These are phyloP conservation scores for Phocoena phocoena DNA, from an alignment of 2,113 vertebrate species.

Conservation along the genomic window DNA sequence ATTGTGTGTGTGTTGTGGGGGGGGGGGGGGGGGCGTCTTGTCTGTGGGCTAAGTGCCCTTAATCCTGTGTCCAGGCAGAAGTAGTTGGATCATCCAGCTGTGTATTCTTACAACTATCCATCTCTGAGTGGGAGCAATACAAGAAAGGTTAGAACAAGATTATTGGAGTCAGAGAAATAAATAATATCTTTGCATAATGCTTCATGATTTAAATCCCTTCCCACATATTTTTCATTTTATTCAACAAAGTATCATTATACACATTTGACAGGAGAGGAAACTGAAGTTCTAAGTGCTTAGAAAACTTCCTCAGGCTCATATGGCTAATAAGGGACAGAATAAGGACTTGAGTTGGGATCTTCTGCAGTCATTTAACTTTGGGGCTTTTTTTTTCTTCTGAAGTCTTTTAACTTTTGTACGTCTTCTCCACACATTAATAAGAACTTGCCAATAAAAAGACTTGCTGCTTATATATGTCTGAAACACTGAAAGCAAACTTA, in stretches of 20 bases:
- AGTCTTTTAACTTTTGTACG: not conserved
- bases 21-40: fast-evolving
- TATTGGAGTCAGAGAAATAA: not conserved
- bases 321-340: not conserved
- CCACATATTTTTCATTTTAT: not conserved
- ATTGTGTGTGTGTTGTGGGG: no score
- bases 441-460: not conserved
- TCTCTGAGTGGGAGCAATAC: not conserved
- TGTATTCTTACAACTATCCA: not conserved
- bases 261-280: not conserved
- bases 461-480: not conserved
- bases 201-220: not conserved
- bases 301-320: not conserved
- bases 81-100: not conserved
- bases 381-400: not conserved
- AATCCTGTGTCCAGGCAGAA: not conserved
- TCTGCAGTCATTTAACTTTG: not conserved
- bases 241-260: not conserved
- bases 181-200: not conserved
- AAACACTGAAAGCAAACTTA: not conserved
- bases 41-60: not conserved
- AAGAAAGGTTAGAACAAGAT: not conserved
- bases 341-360: not conserved
- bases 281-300: not conserved
- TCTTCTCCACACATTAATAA: not conserved